Conservation (phyloP, 2,888 invertebrate species). For the Sarcophaga variegata region DNA sequence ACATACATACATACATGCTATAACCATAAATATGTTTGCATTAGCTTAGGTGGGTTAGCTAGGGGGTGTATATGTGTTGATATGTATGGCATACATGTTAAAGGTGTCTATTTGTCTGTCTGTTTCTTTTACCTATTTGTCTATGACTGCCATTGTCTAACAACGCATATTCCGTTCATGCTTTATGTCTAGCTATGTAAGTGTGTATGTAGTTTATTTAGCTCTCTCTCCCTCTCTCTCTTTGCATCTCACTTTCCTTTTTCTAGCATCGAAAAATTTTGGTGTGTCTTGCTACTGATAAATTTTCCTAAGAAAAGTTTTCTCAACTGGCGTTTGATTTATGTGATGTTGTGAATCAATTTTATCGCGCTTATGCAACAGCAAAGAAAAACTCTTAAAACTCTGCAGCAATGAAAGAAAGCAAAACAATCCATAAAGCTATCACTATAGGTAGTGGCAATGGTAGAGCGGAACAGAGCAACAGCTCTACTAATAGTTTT, state of each 20-base stretch:
- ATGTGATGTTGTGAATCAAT: conserved; percentile 80
- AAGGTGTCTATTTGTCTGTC: neutral
- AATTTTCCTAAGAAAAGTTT: conserved; percentile 72
- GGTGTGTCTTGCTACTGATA: conserved; percentile 69
- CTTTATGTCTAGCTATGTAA: neutral
- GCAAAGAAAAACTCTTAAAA: conserved; percentile 15
- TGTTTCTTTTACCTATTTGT: too few species aligned
- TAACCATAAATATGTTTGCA: too few species aligned
- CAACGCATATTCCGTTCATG: too few species aligned
- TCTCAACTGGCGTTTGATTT: conserved; percentile 76
- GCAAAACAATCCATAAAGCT: conserved; percentile 70
- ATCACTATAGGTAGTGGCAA: neutral
- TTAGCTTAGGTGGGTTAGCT: too few species aligned
- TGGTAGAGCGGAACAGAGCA: neutral
- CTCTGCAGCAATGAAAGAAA: conserved; percentile 38
- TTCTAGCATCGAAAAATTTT: conserved; percentile 17
- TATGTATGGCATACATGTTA: neutral
- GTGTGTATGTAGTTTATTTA: neutral
- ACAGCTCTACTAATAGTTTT: neutral
- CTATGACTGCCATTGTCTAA: neutral
- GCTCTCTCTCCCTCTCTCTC: too few species aligned
- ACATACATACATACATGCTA: conserved; percentile 3
- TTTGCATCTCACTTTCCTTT: neutral
- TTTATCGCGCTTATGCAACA: conserved; percentile 77
- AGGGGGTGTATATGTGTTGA: neutral